phyloP scores from a whole-genome alignment of 2,797 vertebrate species.

The Arrhamphus sclerolepis region DNA sequence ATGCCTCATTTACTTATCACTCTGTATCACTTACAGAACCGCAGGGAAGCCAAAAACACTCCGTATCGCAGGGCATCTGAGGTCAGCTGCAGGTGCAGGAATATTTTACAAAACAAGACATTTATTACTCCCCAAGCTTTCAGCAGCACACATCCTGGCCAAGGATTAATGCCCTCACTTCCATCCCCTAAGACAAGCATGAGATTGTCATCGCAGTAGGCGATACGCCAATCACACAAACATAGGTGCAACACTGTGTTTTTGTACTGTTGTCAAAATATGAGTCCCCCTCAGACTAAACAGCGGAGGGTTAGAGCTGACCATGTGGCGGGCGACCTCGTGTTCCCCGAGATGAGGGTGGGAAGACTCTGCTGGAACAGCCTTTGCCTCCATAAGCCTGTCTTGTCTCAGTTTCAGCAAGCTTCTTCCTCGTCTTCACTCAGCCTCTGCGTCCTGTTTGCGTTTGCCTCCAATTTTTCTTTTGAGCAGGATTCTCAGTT shows the following conservation, averaged over 20 bases:
- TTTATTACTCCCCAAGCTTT: conserved; percentile 49
- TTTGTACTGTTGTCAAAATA: conserved; percentile 76
- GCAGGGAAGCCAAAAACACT: conserved; percentile 29
- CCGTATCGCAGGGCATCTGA: conserved; percentile 45
- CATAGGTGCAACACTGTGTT: conserved; percentile 51
- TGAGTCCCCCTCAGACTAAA: conserved; percentile 73
- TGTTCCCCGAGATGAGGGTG: not conserved
- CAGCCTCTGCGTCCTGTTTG: too few species aligned
- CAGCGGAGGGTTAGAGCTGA: conserved; percentile 45
- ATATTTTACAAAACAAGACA: conserved; percentile 51
- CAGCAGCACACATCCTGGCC: conserved; percentile 45
- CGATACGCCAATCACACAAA: conserved; percentile 57
- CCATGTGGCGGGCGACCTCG: conserved; percentile 10
- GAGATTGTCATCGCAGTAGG: conserved; percentile 36
- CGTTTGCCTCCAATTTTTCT: too few species aligned
- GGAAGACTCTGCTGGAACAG: too few species aligned
- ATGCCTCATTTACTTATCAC: conserved; percentile 68
- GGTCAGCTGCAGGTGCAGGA: conserved; percentile 64
- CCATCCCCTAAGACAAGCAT: conserved; percentile 29
- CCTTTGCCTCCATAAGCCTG: too few species aligned
- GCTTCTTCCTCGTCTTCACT: too few species aligned
- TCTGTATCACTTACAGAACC: conserved; percentile 58
- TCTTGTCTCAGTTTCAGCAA: too few species aligned
- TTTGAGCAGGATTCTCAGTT: too few species aligned
- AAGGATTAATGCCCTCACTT: conserved; percentile 41